A percentile compares a stretch with the other conserved stretches of the same genome.
Conservation (phyloP, 2,797 vertebrate genomes). For the Neosilurus hyrtlii region DNA sequence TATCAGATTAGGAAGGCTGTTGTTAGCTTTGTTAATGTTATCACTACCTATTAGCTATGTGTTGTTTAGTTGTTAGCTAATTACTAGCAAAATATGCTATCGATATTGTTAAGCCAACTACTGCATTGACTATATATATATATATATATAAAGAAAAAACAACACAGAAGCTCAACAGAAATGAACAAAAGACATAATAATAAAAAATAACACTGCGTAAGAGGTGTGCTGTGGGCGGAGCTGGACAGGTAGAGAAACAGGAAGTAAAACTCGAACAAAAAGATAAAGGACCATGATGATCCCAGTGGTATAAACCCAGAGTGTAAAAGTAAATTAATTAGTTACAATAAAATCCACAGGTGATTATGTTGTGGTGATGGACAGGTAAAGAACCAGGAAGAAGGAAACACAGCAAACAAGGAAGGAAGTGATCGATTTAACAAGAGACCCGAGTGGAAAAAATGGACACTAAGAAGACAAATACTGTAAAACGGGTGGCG, state of each 20-base stretch:
- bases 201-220: not conserved
- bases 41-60: not conserved
- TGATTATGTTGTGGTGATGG: not conserved
- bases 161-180: too few relatives aligned
- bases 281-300: not conserved
- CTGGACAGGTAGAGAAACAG: not conserved
- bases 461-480: not conserved
- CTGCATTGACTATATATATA: not conserved
- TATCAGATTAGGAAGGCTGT: not conserved
- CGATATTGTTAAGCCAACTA: not conserved
- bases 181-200: not conserved
- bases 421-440: too few relatives aligned
- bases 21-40: not conserved
- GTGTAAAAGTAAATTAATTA: not conserved
- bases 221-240: not conserved
- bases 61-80: not conserved
- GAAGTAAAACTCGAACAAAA: not conserved
- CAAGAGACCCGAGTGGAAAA: not conserved
- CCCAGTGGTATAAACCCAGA: not conserved
- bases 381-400: slow-evolving; percentile 6
- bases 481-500: not conserved
- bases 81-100: not conserved
- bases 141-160: too few relatives aligned
- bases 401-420: not conserved
- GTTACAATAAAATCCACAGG: not conserved